Base-by-base conservation (phyloP, 1,140 invertebrate genomes). In the Adelges cooleyi region DNA sequence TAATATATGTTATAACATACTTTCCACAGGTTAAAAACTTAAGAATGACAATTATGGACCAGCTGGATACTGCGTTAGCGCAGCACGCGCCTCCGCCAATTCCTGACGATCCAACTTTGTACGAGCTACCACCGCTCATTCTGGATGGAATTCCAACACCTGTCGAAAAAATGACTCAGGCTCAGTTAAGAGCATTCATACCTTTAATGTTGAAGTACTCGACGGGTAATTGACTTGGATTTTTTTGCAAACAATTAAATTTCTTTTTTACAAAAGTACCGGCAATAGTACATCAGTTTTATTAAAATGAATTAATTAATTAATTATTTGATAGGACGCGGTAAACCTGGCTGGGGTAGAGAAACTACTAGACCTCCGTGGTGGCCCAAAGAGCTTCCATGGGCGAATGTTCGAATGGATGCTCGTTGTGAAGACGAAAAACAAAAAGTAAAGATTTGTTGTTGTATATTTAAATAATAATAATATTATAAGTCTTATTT, bases 91-190 rank as follows among this genome's bases (percentile, higher is more conserved):
- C 94, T 51, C 90, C 92, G 18, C 89, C 90, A 66, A 84, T 89
- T 46, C 86, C 87, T 71, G 93, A 96, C 69, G 92, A 94, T 77
- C 89, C 92, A 2, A 88, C 88, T 48, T 78, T 96, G 38, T 95
- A 96, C 76, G 94, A 97, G 78, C 78, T 98, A 73, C 95, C 95
- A 54, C 92, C 92, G 17, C 79, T 97, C 38, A 92, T 96, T 68
- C 94, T 98, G 70, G 95, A 97, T 77, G 95, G 90, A 48, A 98
- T 98, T 74, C 95, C 95, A 29, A 98, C 94, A 42, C 94, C 93
- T 2, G 92, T 98, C 0, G 95, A 98, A 77, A 97, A 97, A 81
- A 98, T 98, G 95, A 97, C 95, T 20, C 95, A 97, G 75, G 95
- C 94, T 36, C 95, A 97, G 75, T 77, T 98, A 42, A 77, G 95